Evolutionary conservation across 1,140 invertebrate species (phyloP).

Genomic region (Papilio xuthus): DNA sequence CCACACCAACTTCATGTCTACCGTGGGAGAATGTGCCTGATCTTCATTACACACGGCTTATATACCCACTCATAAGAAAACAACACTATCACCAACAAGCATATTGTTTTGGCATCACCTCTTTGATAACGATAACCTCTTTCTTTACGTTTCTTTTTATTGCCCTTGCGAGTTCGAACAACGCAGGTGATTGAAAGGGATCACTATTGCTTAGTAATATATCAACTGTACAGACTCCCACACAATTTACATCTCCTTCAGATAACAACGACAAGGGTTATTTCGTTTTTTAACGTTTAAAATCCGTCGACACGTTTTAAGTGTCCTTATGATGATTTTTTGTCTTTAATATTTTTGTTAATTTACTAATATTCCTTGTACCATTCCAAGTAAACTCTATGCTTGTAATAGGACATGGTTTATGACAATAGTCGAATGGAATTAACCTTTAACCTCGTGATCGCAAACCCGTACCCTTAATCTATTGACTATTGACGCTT

Average conservation of each 20-base stretch:
- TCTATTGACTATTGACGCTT: too few relatives aligned
- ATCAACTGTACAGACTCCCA: not conserved
- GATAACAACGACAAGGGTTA: not conserved
- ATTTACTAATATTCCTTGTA: too few relatives aligned
- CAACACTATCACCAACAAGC: conserved; percentile 22
- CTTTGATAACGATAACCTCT: conserved; percentile 41
- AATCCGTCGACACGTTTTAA: too few relatives aligned
- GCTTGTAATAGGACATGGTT: too few relatives aligned
- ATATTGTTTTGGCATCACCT: conserved; percentile 44
- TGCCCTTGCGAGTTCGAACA: conserved; percentile 13
- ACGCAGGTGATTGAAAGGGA: not conserved
- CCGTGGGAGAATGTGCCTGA: conserved; percentile 47
- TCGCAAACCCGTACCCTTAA: too few relatives aligned
- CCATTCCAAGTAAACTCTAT: too few relatives aligned
- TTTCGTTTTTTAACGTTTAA: too few relatives aligned
- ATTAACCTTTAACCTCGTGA: too few relatives aligned
- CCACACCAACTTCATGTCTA: conserved; percentile 62
- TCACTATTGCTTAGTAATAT: not conserved
- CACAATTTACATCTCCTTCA: not conserved
- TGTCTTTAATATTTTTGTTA: too few relatives aligned
- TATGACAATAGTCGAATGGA: too few relatives aligned
- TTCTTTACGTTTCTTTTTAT: conserved; percentile 22
- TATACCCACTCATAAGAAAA: conserved; percentile 53
- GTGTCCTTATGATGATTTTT: too few relatives aligned
- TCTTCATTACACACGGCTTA: conserved; percentile 40